Evolutionary conservation across 2,888 invertebrate genomes (phyloP).

Genomic region (Minunthozetes semirufus): DNA sequence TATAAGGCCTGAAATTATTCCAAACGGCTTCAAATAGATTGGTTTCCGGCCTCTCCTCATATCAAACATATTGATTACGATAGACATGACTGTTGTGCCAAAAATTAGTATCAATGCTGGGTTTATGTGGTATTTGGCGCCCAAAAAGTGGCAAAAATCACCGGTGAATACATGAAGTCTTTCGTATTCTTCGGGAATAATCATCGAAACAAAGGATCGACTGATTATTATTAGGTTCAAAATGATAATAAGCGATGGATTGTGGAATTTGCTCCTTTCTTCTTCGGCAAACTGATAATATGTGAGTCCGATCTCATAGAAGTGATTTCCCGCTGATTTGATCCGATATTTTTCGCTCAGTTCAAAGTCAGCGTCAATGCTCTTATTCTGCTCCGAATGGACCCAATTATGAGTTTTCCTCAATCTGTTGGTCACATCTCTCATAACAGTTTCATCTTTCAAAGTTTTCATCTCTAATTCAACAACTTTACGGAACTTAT

Average conservation of each 20-base stretch:
- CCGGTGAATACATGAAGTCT: background rate
- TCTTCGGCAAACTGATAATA: background rate
- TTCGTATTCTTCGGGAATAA: background rate
- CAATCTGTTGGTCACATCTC: no score
- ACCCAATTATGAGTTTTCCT: no score
- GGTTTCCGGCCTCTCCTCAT: background rate
- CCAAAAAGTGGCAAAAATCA: background rate
- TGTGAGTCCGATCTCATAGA: background rate
- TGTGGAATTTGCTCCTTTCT: background rate
- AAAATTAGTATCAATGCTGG: background rate
- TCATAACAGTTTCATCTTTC: no score
- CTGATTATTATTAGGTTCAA: background rate
- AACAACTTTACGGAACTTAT: no score
- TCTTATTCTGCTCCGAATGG: no score
- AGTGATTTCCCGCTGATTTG: background rate
- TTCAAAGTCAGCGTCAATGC: no score
- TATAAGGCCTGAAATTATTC: background rate
- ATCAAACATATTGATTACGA: background rate
- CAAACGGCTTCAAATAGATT: background rate
- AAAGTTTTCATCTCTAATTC: no score
- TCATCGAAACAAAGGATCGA: background rate
- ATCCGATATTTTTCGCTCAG: background rate
- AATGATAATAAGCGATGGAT: background rate
- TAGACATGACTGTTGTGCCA: background rate
- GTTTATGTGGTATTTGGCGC: background rate